Evolutionary conservation across 2,888 invertebrate species (phyloP).

Genomic region (Scelioninae gen. 2): DNA sequence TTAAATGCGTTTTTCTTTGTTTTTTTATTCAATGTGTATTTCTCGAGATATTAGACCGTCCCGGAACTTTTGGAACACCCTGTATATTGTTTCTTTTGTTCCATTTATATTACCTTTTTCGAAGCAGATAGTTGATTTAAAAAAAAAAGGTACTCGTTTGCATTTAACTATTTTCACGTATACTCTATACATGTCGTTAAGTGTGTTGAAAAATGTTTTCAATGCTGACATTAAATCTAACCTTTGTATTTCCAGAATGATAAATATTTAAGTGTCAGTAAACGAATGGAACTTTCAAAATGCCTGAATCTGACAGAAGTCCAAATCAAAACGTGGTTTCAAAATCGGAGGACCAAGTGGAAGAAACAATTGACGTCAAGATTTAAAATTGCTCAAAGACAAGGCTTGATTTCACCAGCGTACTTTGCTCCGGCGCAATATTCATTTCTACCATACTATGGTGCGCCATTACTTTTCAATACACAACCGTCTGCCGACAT

Average conservation of each 20-base stretch:
- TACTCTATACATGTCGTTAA: too few relatives aligned
- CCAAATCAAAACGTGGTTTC: slow-evolving; percentile 98
- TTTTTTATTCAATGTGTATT: too few relatives aligned
- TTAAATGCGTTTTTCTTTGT: too few relatives aligned
- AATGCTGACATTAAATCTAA: too few relatives aligned
- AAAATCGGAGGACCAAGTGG: slow-evolving; percentile 97
- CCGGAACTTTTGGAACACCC: too few relatives aligned
- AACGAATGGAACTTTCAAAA: slow-evolving; percentile 94
- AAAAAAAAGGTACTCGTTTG: too few relatives aligned
- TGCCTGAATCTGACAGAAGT: slow-evolving; percentile 92
- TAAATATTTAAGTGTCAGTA: slow-evolving; percentile 96
- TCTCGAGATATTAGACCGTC: too few relatives aligned
- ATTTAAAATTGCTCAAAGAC: slow-evolving; percentile 91
- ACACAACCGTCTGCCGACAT: slow-evolving; percentile 33
- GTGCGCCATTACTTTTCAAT: slow-evolving; percentile 48
- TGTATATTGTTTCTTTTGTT: too few relatives aligned
- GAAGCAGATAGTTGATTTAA: too few relatives aligned
- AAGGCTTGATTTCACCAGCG: slow-evolving; percentile 85
- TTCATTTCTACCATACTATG: slow-evolving; percentile 77
- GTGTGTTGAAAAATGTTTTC: too few relatives aligned
- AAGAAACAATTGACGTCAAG: slow-evolving; percentile 96
- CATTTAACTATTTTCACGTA: too few relatives aligned
- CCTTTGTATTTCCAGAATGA: slow-evolving; percentile 81
- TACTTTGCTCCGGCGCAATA: slow-evolving; percentile 82
- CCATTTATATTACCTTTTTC: too few relatives aligned